Conservation (phyloP, 2,888 invertebrate genomes). For the Macropis europaea region DNA sequence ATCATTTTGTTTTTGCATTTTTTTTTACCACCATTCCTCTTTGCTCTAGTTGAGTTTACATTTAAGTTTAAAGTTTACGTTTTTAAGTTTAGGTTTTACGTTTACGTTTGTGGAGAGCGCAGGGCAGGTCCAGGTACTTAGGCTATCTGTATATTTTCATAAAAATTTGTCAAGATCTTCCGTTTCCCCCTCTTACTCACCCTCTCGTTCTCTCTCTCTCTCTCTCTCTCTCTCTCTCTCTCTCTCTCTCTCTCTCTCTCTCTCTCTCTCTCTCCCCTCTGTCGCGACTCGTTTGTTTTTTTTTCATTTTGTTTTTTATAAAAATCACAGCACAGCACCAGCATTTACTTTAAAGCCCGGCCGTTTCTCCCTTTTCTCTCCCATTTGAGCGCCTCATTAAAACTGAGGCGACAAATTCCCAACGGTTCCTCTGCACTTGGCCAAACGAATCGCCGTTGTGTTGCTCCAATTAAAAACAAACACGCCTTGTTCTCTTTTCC, state of each 20-base stretch:
- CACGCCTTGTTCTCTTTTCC: conserved; percentile 44
- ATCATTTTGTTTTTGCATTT: conserved; percentile 23
- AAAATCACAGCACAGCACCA: conserved; percentile 78
- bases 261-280: conserved; percentile 40
- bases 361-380: conserved; percentile 68
- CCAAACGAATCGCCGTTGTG: conserved; percentile 30
- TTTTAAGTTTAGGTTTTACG: conserved; percentile 12
- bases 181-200: conserved; percentile 29
- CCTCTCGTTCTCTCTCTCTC: conserved; percentile 33
- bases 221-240: conserved; percentile 22
- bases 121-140: conserved; percentile 77
- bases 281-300: conserved; percentile 22
- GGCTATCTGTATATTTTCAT: conserved; percentile 76
- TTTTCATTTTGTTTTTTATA: conserved; percentile 66
- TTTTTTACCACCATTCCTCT: conserved; percentile 24
- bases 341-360: conserved; percentile 73
- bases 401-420: conserved; percentile 66
- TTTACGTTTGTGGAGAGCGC: conserved; percentile 65
- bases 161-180: conserved; percentile 63
- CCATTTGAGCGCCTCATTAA: conserved; percentile 69
- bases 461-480: conserved; percentile 37
- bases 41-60: conserved; percentile 31
- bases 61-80: too few relatives aligned
- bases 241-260: conserved; percentile 14
- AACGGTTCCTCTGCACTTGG: conserved; percentile 14